phyloP scores from a whole-genome alignment of 1,140 invertebrate genomes.

The Gryllus bimaculatus region DNA sequence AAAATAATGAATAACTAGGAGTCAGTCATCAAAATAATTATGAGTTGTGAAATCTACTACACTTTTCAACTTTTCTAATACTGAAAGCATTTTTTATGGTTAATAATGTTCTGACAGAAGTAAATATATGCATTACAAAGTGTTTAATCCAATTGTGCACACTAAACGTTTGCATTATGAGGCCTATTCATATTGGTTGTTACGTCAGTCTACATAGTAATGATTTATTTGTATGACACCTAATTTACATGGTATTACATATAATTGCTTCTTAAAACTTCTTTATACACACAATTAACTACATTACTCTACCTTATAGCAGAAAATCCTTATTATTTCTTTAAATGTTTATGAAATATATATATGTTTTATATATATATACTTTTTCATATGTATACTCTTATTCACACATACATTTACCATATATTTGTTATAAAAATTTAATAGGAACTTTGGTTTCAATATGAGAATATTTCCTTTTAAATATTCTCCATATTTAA shows the following conservation, averaged over 20 bases:
- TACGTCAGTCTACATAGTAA: background rate
- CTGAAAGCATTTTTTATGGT: too few relatives aligned
- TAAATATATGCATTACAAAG: too few relatives aligned
- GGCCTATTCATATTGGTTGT: background rate
- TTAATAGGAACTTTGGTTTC: conserved; percentile 24
- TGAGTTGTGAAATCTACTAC: too few relatives aligned
- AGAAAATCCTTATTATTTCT: conserved; percentile 11
- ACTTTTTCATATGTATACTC: conserved; percentile 10
- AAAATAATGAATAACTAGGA: too few relatives aligned
- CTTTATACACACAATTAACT: background rate
- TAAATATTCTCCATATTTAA: conserved; percentile 12
- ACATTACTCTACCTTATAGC: conserved; percentile 9
- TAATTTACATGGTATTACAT: background rate
- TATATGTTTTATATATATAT: conserved; percentile 17
- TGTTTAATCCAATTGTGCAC: too few relatives aligned
- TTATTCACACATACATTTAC: conserved; percentile 17
- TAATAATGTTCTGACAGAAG: too few relatives aligned
- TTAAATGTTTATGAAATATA: conserved; percentile 17
- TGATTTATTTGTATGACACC: background rate
- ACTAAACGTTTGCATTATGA: too few relatives aligned
- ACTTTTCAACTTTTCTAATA: too few relatives aligned
- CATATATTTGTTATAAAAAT: conserved; percentile 20
- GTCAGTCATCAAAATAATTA: too few relatives aligned
- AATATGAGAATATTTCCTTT: conserved; percentile 15
- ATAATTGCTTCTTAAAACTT: background rate